Percentiles rank a stretch among this genome's conserved stretches.
phyloP scores from a whole-genome alignment of 92 coral and sea anemone species.

The Pocillopora meandrina region DNA sequence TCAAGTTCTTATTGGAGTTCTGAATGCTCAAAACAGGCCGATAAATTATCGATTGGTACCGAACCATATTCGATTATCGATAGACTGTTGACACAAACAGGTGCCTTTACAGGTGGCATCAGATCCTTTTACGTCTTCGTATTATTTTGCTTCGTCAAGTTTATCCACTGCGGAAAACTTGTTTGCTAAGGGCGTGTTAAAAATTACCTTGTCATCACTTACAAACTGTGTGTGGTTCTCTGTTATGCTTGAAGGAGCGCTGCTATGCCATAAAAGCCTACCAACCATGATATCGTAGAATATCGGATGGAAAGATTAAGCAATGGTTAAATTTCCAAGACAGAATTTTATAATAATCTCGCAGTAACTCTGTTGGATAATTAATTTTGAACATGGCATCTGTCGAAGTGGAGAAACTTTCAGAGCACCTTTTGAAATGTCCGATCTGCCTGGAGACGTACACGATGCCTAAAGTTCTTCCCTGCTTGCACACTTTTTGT shows the following conservation, averaged over 20 bases:
- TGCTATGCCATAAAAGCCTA: neutral
- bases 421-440: slow-evolving; percentile 94
- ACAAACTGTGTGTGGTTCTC: neutral
- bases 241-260: neutral
- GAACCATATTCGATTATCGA: neutral
- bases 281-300: neutral
- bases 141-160: slow-evolving; percentile 27
- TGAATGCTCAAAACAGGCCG: neutral
- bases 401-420: slow-evolving; percentile 95
- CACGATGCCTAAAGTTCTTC: slow-evolving; percentile 88
- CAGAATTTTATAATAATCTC: neutral
- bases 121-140: slow-evolving; percentile 3
- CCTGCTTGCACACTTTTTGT: slow-evolving; percentile 94
- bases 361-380: neutral
- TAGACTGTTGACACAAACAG: slow-evolving; percentile 23
- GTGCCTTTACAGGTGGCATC: slow-evolving; percentile 63
- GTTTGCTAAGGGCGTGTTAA: slow-evolving; percentile 46
- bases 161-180: slow-evolving; percentile 18
- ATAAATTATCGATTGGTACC: slow-evolving; percentile 12
- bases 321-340: neutral
- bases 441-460: slow-evolving; percentile 95
- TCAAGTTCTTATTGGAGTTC: neutral
- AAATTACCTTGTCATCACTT: neutral
- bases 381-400: slow-evolving; percentile 75
- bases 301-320: neutral